Evolutionary conservation across 2,888 invertebrate species (phyloP), one percentile per base, ranked within the genome.

Genomic region (Uropetala carovei): DNA sequence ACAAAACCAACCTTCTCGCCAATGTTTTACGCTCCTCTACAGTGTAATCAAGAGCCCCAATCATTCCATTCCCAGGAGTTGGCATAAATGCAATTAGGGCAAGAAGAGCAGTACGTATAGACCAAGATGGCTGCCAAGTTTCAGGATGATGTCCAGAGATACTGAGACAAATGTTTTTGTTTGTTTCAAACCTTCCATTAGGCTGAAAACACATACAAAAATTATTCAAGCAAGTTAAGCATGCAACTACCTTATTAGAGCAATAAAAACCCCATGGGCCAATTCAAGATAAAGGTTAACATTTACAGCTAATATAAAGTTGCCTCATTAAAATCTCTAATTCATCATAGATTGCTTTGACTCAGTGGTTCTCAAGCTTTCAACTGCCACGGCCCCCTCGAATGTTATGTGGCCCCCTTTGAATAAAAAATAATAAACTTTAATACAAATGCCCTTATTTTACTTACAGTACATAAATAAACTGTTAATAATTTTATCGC

Each of bases 81-180:
- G 99, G 98, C 98, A 99, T 98, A 94, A 99, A 99, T 2, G 99
- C 98, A 94, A 99, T 98, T 92, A 99, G 96, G 22, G 99, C 99
- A 93, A 99, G 95, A 92, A 99, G 95, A 16, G 99, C 99, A 92
- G 99, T 99, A 93, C 99, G 96, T 93, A 99, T 98, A 59, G 98
- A 99, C 99, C 99, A 99, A 5, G 98, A 98, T 57, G 99, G 99
- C 94, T 98, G 98, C 99, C 99, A 99, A 68, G 98, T 98, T 95
- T 99, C 99, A n/a, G 99, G 99, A 95, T 99, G 99, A 95, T 99
- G 97, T 9, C 98, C 99, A 93, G 99, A 99, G 94, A 99, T 99
- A 93, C 98, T 99, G 93, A 99, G 95, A 95, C 99, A 99, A 94
- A 99, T 99, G 95, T 99, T 99, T 95, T 98, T 98, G 95, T 98